phyloP scores from a whole-genome alignment of 2,888 invertebrate species.

The Lasius platythorax region DNA sequence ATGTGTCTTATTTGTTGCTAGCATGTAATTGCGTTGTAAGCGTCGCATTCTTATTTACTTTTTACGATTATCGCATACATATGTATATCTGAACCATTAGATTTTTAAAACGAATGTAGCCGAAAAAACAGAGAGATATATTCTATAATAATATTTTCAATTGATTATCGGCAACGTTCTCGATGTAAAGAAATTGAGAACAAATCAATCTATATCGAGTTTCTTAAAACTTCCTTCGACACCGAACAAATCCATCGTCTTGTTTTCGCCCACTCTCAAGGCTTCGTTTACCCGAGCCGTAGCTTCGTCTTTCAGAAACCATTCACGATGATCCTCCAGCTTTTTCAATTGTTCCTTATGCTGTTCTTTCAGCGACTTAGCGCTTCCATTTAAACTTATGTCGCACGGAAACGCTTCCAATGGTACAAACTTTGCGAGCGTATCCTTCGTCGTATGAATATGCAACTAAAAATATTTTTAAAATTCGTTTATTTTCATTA shows the following conservation, averaged over 20 bases:
- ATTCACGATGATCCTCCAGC: constrained; percentile 83
- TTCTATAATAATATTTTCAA: constrained; percentile 2
- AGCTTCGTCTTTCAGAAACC: constrained; percentile 86
- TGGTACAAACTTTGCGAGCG: constrained; percentile 87
- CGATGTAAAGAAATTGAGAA: background rate
- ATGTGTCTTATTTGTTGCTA: background rate
- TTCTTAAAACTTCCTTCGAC: constrained; percentile 92
- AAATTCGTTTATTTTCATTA: background rate
- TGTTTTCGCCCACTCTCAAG: constrained; percentile 88
- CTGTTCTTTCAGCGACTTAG: constrained; percentile 81
- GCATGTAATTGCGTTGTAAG: background rate
- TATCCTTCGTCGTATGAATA: constrained; percentile 87
- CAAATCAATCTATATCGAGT: constrained; percentile 89
- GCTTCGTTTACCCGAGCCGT: constrained; percentile 88
- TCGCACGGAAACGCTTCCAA: constrained; percentile 89
- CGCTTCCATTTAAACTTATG: constrained; percentile 87
- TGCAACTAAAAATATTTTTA: constrained; percentile 76
- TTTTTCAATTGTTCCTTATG: constrained; percentile 75
- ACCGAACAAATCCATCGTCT: constrained; percentile 89
- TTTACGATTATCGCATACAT: background rate
- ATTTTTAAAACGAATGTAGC: background rate
- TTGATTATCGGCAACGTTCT: background rate
- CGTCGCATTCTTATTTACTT: background rate
- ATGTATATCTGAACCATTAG: background rate
- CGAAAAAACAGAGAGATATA: background rate